Base-by-base conservation (phyloP, 2,888 invertebrate genomes). In the Napeogenes sylphis region DNA sequence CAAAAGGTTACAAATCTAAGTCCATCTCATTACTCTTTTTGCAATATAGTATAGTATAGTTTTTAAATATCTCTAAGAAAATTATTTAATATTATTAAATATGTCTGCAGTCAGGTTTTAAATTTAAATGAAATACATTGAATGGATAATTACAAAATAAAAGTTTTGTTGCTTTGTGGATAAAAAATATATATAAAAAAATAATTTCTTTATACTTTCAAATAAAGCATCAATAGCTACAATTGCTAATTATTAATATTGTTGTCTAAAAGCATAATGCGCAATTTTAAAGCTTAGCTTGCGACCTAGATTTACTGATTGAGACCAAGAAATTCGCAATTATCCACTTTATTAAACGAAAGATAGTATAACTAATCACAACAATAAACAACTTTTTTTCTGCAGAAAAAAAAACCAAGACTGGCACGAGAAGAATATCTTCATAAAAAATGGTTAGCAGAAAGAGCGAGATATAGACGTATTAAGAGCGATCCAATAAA, bases 401-500 rank as follows among this genome's bases (percentile, higher is more conserved):
- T 10, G 6, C 51, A 30, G 21, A 30, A 30, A 51, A 8, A 30
- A 30, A 51, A 30, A 30, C 2, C 35, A 56, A 12, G 42, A 65
- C 59, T 58, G 62, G 61, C 33, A 55, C 66, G 58, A 59, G 67
- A 59, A 66, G 63, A 62, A 35, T 47, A 55, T 38, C 14, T 55
- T 64, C 30, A 21, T 21, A 4, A 63, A 53, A 45, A 68, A 63
- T 47, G 59, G 8, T 46, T 61, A 42, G 66, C 63, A 8, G 63
- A 62, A 14, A 62, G 58, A 55, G 62, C 42, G 4, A 58, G 66
- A 8, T 66, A 66, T 45, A 46, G 45, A 30, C 66, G 66, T 2
- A 66, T 68, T 13, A 66, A 64, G 32, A 56, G 62, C n/a, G 68
- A 68, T 54, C 66, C 68, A 6, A 13, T 58, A 8, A 63, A 61